Evolutionary conservation across 2,113 vertebrate species (phyloP).

Genomic region (Apus apus): DNA sequence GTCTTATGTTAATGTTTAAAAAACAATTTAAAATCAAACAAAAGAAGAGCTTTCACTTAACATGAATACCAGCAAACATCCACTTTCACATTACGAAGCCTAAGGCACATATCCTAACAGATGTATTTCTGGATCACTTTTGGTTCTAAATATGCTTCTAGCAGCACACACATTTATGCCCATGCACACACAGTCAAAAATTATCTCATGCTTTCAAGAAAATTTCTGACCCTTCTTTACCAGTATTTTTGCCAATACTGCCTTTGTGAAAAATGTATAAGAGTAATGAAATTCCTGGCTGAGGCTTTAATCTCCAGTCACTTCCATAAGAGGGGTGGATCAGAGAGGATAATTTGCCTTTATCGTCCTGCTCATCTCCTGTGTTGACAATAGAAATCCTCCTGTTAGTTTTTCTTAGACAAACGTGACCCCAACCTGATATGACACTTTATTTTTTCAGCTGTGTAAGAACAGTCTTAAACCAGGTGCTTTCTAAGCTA

Average conservation of each 20-base stretch:
- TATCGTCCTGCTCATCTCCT: slow-evolving; percentile 76
- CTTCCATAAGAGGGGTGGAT: slow-evolving; percentile 63
- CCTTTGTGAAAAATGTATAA: slow-evolving; percentile 66
- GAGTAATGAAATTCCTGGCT: slow-evolving; percentile 70
- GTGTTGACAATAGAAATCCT: slow-evolving; percentile 79
- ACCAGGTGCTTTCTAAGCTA: slow-evolving; percentile 61
- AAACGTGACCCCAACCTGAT: slow-evolving; percentile 72
- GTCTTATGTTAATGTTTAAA: not conserved
- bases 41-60: not conserved
- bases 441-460: slow-evolving; percentile 79
- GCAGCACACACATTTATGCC: not conserved
- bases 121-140: not conserved
- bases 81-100: not conserved
- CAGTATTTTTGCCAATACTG: slow-evolving; percentile 24
- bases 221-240: not conserved
- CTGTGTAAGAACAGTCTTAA: slow-evolving; percentile 60
- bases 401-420: slow-evolving; percentile 77
- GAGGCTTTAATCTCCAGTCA: slow-evolving; percentile 74
- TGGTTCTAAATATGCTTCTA: not conserved
- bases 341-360: slow-evolving; percentile 72
- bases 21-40: not conserved
- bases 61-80: not conserved
- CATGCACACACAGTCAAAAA: not conserved
- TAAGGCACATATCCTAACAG: not conserved
- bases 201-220: not conserved